A percentile compares a stretch with the other conserved stretches of the same genome.
Conservation (phyloP, 2,797 vertebrate genomes). For the Botia almorhae region DNA sequence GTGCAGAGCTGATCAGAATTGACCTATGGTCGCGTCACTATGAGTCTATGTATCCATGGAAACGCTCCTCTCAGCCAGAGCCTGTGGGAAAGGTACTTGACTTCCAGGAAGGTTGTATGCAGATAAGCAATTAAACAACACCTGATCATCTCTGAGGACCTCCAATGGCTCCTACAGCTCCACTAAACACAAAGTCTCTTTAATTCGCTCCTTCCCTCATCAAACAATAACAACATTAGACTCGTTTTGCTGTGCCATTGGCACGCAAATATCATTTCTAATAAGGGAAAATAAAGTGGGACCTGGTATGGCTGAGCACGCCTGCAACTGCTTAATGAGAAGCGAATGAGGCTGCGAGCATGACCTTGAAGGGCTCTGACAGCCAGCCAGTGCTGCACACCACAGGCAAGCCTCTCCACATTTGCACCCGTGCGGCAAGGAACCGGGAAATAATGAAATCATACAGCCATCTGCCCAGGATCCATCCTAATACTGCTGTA, state of each 20-base stretch:
- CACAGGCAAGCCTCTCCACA: constrained; percentile 46
- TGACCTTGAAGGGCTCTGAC: constrained; percentile 16
- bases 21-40: constrained; percentile 57
- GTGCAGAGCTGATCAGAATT: constrained; percentile 62
- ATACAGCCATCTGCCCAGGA: constrained; percentile 56
- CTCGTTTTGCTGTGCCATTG: not conserved
- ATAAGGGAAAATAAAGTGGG: constrained; percentile 37
- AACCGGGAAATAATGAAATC: constrained; percentile 59
- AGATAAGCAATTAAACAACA: constrained; percentile 9
- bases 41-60: constrained; percentile 71
- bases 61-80: constrained; percentile 51
- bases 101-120: constrained; percentile 24
- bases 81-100: constrained; percentile 46
- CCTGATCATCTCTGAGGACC: constrained; percentile 15
- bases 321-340: constrained; percentile 48
- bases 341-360: constrained; percentile 28
- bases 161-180: not conserved
- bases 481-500: constrained; percentile 46
- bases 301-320: constrained; percentile 33
- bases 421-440: constrained; percentile 49
- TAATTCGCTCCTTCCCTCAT: not conserved
- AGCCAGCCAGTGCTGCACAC: constrained; percentile 4
- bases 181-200: constrained; percentile 11
- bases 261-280: constrained; percentile 22
- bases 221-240: not conserved